These are phyloP conservation scores for Anastatus disparis DNA, from an alignment of 1,140 invertebrate species.

Conservation along the genomic window DNA sequence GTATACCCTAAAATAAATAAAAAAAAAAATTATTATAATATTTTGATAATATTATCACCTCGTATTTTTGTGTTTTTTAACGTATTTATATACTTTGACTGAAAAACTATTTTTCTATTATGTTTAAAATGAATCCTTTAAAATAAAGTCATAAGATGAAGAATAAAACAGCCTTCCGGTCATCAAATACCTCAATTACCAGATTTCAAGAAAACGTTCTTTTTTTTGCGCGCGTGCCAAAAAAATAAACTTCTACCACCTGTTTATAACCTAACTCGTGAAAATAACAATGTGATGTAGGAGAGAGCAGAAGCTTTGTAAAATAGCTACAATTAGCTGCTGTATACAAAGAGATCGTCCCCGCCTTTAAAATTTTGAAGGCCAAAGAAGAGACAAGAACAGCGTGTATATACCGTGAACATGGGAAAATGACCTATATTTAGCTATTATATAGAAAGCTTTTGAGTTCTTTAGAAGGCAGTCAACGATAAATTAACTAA, in stretches of 20 bases:
- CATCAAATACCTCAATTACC: not conserved
- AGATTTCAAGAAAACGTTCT: conserved; percentile 12
- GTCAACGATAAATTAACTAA: not conserved
- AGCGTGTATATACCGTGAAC: not conserved
- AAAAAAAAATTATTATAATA: no score
- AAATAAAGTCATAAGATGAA: no score
- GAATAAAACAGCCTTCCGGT: conserved; percentile 12
- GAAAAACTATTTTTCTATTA: no score
- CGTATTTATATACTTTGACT: no score
- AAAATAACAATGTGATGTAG: conserved; percentile 23
- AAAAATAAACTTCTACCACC: not conserved
- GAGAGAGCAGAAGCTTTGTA: not conserved
- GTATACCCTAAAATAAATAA: not conserved
- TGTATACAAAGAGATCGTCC: not conserved
- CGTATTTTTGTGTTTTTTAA: no score
- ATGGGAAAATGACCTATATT: conserved; percentile 14
- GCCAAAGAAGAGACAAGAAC: not conserved
- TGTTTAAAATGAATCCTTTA: no score
- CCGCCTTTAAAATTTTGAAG: not conserved
- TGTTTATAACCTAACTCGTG: not conserved
- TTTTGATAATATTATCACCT: no score
- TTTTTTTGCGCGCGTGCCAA: not conserved
- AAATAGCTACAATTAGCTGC: conserved; percentile 21
- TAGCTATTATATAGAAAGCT: not conserved
- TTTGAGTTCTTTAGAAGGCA: not conserved